Percentiles rank a stretch among this genome's conserved stretches.
These are phyloP conservation scores for Galeruca laticollis DNA, from an alignment of 2,888 invertebrate genomes.

Conservation along the genomic window DNA sequence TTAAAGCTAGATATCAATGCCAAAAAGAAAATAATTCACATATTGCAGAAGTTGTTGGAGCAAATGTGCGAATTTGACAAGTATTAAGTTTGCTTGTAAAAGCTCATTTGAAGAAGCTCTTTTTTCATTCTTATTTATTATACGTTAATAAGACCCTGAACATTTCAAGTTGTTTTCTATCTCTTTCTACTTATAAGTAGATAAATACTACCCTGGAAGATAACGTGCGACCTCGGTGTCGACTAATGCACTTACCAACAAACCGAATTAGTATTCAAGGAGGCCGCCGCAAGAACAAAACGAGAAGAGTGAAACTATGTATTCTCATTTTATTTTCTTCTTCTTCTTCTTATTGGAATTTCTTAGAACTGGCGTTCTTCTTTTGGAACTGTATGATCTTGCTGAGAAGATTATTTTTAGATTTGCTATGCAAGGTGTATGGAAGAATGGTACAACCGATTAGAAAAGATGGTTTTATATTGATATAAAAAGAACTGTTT, in stretches of 20 bases:
- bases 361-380: conserved; percentile 24
- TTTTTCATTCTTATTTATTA: no score
- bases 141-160: no score
- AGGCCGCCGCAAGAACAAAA: conserved; percentile 19
- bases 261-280: conserved; percentile 20
- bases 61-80: no score
- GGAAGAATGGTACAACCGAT: conserved; percentile 1
- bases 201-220: conserved; percentile 11
- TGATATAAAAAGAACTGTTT: background rate
- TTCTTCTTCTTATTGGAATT: conserved; percentile 22
- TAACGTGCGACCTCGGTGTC: conserved; percentile 17
- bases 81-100: no score
- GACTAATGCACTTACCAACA: conserved; percentile 14
- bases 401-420: conserved; percentile 15
- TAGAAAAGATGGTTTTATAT: background rate
- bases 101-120: no score
- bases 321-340: background rate
- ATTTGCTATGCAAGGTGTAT: conserved; percentile 17
- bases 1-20: no score
- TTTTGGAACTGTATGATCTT: conserved; percentile 26
- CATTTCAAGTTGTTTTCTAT: background rate
- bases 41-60: no score
- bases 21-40: no score
- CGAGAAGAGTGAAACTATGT: conserved; percentile 16
- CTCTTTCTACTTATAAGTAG: background rate